Conservation (phyloP, 2,113 vertebrate species). For the Gobius niger region DNA sequence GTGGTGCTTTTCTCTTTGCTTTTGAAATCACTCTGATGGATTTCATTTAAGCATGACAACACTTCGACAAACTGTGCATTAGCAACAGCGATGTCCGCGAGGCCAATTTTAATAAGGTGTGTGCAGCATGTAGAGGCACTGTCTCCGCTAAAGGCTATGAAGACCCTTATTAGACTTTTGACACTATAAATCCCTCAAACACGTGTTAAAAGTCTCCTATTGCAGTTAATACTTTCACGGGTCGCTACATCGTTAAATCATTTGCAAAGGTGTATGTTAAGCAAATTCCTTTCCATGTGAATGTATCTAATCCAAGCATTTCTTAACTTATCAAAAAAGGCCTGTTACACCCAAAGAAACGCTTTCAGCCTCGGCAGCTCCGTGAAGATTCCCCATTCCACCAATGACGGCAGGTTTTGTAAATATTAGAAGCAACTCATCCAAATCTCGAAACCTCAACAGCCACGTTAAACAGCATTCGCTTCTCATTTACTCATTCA, state of each 20-base stretch:
- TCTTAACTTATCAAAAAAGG: no score
- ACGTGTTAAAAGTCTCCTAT: background rate
- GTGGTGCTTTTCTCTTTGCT: background rate
- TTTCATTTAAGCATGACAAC: background rate
- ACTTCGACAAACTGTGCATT: background rate
- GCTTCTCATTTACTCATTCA: background rate
- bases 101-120: conserved; percentile 3
- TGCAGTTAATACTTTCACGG: no score
- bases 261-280: no score
- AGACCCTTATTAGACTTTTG: background rate
- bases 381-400: no score
- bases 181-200: background rate
- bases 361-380: no score
- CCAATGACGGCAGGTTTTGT: no score
- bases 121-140: conserved; percentile 37
- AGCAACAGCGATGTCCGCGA: background rate
- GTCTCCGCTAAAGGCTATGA: conserved; percentile 14
- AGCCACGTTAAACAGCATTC: background rate
- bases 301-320: no score
- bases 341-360: no score
- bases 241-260: no score
- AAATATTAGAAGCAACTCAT: no score
- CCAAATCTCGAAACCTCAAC: no score
- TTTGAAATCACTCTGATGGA: conserved; percentile 2
- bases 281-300: no score